Conservation (phyloP, 1,140 invertebrate species). For the Gerris buenoi region DNA sequence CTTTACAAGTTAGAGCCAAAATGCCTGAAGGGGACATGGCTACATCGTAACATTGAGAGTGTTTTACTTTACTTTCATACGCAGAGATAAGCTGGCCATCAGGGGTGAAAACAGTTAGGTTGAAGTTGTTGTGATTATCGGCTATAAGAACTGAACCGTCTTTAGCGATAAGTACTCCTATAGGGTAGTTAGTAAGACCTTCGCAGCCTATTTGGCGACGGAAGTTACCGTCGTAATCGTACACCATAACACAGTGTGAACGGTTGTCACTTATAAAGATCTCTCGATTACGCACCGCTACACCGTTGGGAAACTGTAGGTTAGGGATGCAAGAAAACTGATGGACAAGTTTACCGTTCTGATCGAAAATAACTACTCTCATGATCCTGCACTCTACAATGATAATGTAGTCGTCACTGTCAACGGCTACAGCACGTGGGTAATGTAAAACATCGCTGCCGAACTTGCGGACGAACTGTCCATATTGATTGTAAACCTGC, state of each 20-base stretch:
- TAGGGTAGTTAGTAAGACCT: conserved; percentile 97
- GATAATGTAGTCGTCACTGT: conserved; percentile 92
- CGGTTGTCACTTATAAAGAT: conserved; percentile 99
- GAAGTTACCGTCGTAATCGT: conserved; percentile 93
- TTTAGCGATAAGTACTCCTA: conserved; percentile 93
- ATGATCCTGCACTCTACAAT: conserved; percentile 99
- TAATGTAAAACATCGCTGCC: conserved; percentile 97
- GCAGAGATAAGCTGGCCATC: conserved; percentile 91
- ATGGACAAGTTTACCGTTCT: conserved; percentile 86
- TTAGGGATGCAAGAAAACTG: conserved; percentile 98
- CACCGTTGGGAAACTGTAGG: conserved; percentile 98
- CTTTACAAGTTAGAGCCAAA: conserved; percentile 95
- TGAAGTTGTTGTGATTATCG: conserved; percentile 99
- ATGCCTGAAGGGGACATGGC: conserved; percentile 96
- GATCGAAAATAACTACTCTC: conserved; percentile 98
- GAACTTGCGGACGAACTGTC: conserved; percentile 98
- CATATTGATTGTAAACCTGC: conserved; percentile 98
- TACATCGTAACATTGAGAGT: conserved; percentile 98
- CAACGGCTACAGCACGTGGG: conserved; percentile 91
- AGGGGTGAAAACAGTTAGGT: conserved; percentile 93
- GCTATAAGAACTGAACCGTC: conserved; percentile 93
- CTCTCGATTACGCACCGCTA: conserved; percentile 97
- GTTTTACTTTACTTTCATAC: conserved; percentile 96
- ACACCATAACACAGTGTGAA: conserved; percentile 98
- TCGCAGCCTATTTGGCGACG: conserved; percentile 94